A percentile compares a stretch with the other conserved stretches of the same genome.
phyloP scores from a whole-genome alignment of 2,888 invertebrate species.

The Troides oblongomaculatus region DNA sequence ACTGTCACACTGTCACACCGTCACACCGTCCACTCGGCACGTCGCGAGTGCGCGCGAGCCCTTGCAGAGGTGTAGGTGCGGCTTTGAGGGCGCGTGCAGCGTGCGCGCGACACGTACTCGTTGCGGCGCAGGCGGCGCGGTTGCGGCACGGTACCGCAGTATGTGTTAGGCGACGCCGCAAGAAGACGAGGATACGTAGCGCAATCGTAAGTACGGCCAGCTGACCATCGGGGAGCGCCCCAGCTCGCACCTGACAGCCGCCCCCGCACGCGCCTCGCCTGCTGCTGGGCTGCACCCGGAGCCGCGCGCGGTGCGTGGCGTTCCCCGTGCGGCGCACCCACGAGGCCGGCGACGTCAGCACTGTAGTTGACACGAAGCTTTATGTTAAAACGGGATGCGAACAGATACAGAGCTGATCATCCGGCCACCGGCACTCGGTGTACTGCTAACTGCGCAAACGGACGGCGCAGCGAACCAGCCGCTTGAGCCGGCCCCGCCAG shows the following conservation, averaged over 20 bases:
- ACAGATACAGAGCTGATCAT: neutral
- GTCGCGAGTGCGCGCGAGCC: conserved; percentile 65
- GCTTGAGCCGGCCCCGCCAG: neutral
- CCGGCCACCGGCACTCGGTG: conserved; percentile 6
- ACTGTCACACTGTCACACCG: no score
- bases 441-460: conserved; percentile 4
- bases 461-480: neutral
- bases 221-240: neutral
- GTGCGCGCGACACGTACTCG: conserved; percentile 53
- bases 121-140: conserved; percentile 50
- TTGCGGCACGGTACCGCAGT: conserved; percentile 35
- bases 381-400: neutral
- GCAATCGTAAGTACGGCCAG: conserved; percentile 43
- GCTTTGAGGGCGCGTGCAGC: conserved; percentile 50
- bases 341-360: neutral
- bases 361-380: neutral
- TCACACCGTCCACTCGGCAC: no score
- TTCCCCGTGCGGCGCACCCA: neutral
- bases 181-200: conserved; percentile 41
- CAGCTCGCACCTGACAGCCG: no score
- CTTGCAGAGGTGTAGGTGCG: conserved; percentile 69
- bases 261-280: neutral
- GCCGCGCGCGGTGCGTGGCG: neutral
- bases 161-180: conserved; percentile 62
- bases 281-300: neutral